Conservation (phyloP, 2,113 vertebrate species). For the Myrmophylax atrothorax region DNA sequence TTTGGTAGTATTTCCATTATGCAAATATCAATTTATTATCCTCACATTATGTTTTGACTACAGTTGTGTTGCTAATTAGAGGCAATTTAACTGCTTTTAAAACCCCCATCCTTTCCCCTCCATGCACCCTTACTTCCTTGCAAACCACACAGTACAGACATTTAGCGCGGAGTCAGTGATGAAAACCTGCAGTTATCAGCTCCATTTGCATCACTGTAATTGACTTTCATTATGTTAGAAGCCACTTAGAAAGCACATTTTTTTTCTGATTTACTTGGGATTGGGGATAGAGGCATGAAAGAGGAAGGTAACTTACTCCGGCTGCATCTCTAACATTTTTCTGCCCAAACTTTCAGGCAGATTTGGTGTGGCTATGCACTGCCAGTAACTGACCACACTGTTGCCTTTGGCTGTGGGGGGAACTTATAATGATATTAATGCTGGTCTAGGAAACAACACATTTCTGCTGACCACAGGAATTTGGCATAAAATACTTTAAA, state of each 20-base stretch:
- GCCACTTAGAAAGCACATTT: background rate
- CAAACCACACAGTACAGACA: slow-evolving; percentile 33
- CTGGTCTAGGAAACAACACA: background rate
- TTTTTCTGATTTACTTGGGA: slow-evolving; percentile 4
- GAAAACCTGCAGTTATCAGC: slow-evolving; percentile 50
- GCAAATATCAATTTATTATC: slow-evolving; percentile 71
- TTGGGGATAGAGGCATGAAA: background rate
- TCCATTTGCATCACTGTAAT: slow-evolving; percentile 39
- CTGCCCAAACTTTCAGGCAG: background rate
- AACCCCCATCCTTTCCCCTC: slow-evolving; percentile 3
- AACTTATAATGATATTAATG: background rate
- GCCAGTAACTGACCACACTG: accelerated
- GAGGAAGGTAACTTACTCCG: background rate
- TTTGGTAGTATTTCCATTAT: slow-evolving; percentile 63
- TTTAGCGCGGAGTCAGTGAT: background rate
- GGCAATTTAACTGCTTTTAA: slow-evolving; percentile 59
- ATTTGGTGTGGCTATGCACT: background rate
- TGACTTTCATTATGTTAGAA: slow-evolving; percentile 54
- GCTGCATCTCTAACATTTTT: background rate
- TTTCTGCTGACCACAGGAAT: background rate
- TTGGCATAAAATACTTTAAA: background rate
- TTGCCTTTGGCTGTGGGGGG: background rate
- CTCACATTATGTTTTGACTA: slow-evolving; percentile 63
- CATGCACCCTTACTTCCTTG: slow-evolving; percentile 14
- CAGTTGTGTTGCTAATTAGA: slow-evolving; percentile 67